Percentiles rank a stretch among this genome's conserved stretches.
phyloP scores from a whole-genome alignment of 2,888 invertebrate species.

The Thyatira batis region DNA sequence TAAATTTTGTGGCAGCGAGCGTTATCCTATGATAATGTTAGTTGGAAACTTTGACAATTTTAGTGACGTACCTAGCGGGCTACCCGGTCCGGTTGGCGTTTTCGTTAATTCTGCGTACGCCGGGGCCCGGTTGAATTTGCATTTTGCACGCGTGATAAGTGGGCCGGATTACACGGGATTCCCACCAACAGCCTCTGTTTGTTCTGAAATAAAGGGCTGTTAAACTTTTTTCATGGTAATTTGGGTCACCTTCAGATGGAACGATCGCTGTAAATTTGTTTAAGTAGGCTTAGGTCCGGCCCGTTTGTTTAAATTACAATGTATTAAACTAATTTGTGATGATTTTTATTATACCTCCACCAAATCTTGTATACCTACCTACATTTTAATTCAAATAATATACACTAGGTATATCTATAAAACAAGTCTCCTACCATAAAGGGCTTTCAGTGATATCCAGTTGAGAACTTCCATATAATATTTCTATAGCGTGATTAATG shows the following conservation, averaged over 20 bases:
- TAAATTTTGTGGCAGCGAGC: slow-evolving; percentile 32
- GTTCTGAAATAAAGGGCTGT: slow-evolving; percentile 80
- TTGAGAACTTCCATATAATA: slow-evolving; percentile 55
- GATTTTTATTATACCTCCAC: slow-evolving; percentile 15
- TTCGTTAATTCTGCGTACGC: slow-evolving; percentile 76
- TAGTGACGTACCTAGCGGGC: slow-evolving; percentile 56
- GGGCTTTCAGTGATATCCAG: slow-evolving; percentile 48
- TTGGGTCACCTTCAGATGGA: slow-evolving; percentile 80
- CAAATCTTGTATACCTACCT: background rate
- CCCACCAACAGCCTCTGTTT: slow-evolving; percentile 79
- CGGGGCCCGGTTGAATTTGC: slow-evolving; percentile 71
- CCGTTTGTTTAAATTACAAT: slow-evolving; percentile 68
- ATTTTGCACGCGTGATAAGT: slow-evolving; percentile 83
- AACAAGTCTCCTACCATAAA: slow-evolving; percentile 17
- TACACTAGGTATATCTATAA: background rate
- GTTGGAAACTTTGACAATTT: slow-evolving; percentile 75
- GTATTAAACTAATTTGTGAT: slow-evolving; percentile 44
- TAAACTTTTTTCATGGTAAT: slow-evolving; percentile 81
- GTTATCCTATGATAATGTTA: slow-evolving; percentile 65
- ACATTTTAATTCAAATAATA: background rate
- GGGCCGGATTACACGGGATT: slow-evolving; percentile 79
- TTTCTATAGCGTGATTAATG: slow-evolving; percentile 75
- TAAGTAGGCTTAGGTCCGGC: slow-evolving; percentile 73
- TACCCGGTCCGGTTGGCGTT: slow-evolving; percentile 52
- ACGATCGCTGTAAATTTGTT: slow-evolving; percentile 77